Evolutionary conservation across 1,140 invertebrate species (phyloP), one percentile per base, ranked within the genome.

Genomic region (Frieseomelitta varia): DNA sequence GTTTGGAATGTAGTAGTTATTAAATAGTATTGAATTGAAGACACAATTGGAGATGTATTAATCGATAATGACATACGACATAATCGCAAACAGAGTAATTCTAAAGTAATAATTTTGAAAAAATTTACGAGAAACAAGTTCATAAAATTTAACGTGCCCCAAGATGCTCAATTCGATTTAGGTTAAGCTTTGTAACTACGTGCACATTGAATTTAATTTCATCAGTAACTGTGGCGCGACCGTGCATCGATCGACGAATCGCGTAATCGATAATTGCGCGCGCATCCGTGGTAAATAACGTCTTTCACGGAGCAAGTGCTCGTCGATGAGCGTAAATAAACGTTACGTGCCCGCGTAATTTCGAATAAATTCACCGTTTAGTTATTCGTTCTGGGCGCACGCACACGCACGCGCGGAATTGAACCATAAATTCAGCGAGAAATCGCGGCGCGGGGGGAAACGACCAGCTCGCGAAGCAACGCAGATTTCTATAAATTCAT

Each of bases 371-470:
- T 65, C 72, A 34, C 21, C 63, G 47, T 67, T 81, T 76, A 76
- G 30, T n/a, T 58, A 53, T 81, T 65, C 79, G 21, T 6, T 15
- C 8, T n/a, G 24, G 19, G 19, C 14, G 27, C 21, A 4, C 27
- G 17, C 27, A 61, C 4, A 4, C 58, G n/a, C 34, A 53, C 30
- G 15, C 11, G 1, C 75, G 17, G 21, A 74, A 75, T 74, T 81
- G 63, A 81, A 74, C 71, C 27, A 81, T 81, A 81, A 81, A 81
- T 74, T 55, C 69, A 1, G 27, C 56, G 79, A 81, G 63, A 65
- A 81, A 81, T 75, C 71, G 69, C 24, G 19, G 11, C 19, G 34
- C 39, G 6, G 8, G 39, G 34, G 30, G n/a, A n/a, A n/a, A n/a
- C n/a, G n/a, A n/a, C 56, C 71, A 71, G 17, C 63, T 61, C n/a